Conservation (phyloP, 2,797 vertebrate genomes). For the Crossoptilon crossoptilon region DNA sequence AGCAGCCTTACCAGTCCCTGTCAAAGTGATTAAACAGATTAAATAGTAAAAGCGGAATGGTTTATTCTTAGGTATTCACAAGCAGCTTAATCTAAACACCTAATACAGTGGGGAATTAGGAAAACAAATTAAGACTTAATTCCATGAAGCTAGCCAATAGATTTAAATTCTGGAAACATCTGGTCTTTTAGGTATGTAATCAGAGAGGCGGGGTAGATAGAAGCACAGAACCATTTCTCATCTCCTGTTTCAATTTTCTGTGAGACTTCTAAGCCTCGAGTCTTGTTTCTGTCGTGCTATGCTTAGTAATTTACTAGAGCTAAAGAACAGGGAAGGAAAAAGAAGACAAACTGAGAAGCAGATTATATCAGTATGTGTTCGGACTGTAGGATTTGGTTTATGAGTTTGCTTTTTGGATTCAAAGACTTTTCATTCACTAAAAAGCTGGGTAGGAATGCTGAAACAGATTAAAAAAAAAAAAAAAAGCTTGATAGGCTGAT, state of each 20-base stretch:
- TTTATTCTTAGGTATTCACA: conserved; percentile 45
- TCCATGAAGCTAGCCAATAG: not conserved
- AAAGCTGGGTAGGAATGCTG: not conserved
- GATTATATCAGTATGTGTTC: not conserved
- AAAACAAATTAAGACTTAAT: conserved; percentile 33
- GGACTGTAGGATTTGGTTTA: not conserved
- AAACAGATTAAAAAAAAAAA: not conserved
- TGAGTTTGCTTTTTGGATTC: not conserved
- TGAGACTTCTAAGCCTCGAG: not conserved
- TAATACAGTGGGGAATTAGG: conserved; percentile 4
- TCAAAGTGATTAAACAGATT: conserved; percentile 10
- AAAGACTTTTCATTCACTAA: not conserved
- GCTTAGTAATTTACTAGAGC: not conserved
- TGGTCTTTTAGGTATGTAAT: not conserved
- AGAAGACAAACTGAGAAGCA: not conserved
- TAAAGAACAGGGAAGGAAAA: not conserved
- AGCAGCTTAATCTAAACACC: conserved; percentile 32
- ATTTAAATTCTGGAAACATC: not conserved
- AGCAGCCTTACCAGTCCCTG: not conserved
- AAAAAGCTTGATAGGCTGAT: not conserved
- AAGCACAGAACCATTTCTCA: not conserved
- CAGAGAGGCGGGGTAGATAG: not conserved
- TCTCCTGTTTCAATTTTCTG: not conserved
- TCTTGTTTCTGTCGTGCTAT: not conserved
- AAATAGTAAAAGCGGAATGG: conserved; percentile 11